Evolutionary conservation across 2,113 vertebrate species (phyloP).

Genomic region (Gadus chalcogrammus): DNA sequence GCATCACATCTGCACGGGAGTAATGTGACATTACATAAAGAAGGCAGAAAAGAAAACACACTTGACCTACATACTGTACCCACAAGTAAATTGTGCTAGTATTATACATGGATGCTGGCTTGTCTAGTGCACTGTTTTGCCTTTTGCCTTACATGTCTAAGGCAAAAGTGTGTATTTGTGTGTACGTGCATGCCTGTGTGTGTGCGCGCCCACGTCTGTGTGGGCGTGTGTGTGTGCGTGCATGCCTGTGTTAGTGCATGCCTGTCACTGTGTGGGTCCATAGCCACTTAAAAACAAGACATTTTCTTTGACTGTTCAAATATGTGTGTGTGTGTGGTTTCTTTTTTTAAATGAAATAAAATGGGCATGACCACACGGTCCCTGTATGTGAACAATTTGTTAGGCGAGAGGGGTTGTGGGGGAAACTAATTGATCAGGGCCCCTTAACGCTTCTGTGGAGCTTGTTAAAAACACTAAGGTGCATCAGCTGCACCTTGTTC

Average conservation of each 20-base stretch:
- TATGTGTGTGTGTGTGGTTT: constrained; percentile 8
- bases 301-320: no score
- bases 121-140: constrained; percentile 31
- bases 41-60: constrained; percentile 28
- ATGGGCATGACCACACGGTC: not conserved
- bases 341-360: not conserved
- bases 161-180: constrained; percentile 23
- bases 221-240: no score
- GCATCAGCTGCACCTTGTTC: constrained; percentile 56
- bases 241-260: not conserved
- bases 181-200: constrained; percentile 18
- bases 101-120: constrained; percentile 23
- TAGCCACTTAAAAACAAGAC: not conserved
- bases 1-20: constrained; percentile 25
- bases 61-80: constrained; percentile 44
- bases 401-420: constrained; percentile 33
- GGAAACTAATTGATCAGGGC: constrained; percentile 51
- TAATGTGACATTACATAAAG: constrained; percentile 24
- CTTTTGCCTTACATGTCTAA: constrained; percentile 41
- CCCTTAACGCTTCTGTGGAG: constrained; percentile 51
- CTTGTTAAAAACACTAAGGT: constrained; percentile 44
- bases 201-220: no score
- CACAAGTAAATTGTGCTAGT: constrained; percentile 33
- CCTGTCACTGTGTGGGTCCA: not conserved
- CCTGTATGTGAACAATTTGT: constrained; percentile 7